Conservation (phyloP, 2,113 vertebrate species). For the Coryphaenoides rupestris region DNA sequence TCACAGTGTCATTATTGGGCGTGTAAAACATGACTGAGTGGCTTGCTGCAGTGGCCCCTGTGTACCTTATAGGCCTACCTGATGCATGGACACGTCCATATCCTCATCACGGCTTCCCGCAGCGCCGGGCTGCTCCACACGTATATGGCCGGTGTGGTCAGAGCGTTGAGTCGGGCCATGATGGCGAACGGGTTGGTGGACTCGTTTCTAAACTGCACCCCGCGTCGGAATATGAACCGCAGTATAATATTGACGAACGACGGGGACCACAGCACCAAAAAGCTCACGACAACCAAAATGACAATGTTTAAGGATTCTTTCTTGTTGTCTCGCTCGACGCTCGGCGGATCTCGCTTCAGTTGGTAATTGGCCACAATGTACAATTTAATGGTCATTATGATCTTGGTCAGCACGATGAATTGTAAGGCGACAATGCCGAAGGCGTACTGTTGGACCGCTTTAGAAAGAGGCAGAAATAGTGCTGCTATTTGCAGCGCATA, state of each 20-base stretch:
- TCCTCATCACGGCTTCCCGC: constrained; percentile 39
- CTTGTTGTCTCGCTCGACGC: constrained; percentile 57
- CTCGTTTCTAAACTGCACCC: constrained; percentile 57
- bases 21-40: too few species aligned
- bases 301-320: constrained; percentile 64
- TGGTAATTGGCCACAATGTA: constrained; percentile 62
- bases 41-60: too few species aligned
- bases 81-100: neutral
- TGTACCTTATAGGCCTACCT: too few species aligned
- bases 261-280: constrained; percentile 63
- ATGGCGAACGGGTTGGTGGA: constrained; percentile 62
- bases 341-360: constrained; percentile 52
- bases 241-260: constrained; percentile 67
- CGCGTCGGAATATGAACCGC: constrained; percentile 23
- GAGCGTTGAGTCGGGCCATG: constrained; percentile 61
- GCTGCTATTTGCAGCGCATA: constrained; percentile 19
- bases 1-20: too few species aligned
- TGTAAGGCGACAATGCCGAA: constrained; percentile 47
- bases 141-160: constrained; percentile 62
- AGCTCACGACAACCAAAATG: constrained; percentile 63
- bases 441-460: constrained; percentile 38
- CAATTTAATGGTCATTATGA: constrained; percentile 69
- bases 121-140: constrained; percentile 65
- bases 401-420: constrained; percentile 54
- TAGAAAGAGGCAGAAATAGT: constrained; percentile 42